Evolutionary conservation across 2,113 vertebrate genomes (phyloP).

Genomic region (Dromiciops gliroides): DNA sequence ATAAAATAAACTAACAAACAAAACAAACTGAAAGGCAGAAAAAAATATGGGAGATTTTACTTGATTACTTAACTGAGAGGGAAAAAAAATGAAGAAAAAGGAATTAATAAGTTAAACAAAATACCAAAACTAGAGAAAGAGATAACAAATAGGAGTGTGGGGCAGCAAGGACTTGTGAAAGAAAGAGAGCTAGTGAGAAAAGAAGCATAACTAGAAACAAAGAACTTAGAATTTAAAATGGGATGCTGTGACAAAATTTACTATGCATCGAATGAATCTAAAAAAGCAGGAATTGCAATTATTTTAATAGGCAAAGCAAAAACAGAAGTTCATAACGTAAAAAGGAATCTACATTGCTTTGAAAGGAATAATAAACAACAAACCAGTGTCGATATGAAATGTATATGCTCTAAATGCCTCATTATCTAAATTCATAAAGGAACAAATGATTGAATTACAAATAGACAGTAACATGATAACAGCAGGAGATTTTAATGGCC

Average conservation of each 20-base stretch:
- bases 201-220: not conserved
- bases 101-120: not conserved
- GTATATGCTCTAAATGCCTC: not conserved
- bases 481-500: not conserved
- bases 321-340: not conserved
- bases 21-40: not conserved
- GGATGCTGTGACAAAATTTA: not conserved
- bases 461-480: not conserved
- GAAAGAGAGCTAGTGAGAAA: not conserved
- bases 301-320: not conserved
- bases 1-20: not conserved
- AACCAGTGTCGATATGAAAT: not conserved
- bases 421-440: not conserved
- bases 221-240: not conserved
- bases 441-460: not conserved
- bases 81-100: not conserved
- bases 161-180: not conserved
- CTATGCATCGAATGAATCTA: not conserved
- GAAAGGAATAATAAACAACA: not conserved
- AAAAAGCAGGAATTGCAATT: not conserved
- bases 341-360: not conserved
- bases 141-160: not conserved
- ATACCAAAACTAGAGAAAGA: not conserved
- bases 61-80: not conserved
- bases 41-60: not conserved